Percentiles rank a stretch among this genome's conserved stretches.
These are phyloP conservation scores for Morus bassanus DNA, from an alignment of 2,797 vertebrate genomes.

Conservation along the genomic window DNA sequence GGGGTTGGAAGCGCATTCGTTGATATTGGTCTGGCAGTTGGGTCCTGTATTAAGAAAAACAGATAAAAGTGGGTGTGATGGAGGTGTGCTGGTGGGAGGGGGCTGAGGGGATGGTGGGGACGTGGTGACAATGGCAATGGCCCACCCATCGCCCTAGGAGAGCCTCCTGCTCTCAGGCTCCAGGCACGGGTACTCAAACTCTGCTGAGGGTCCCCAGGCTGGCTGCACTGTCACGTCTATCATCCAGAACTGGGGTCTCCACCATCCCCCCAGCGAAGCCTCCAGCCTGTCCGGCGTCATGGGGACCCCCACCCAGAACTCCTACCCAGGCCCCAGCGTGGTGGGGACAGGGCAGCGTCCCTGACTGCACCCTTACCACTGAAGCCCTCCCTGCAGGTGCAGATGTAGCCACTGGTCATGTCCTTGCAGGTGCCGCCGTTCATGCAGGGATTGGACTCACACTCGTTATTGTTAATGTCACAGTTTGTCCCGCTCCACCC, in stretches of 20 bases:
- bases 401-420: conserved; percentile 94
- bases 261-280: not conserved
- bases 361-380: conserved; percentile 80
- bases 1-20: conserved; percentile 95
- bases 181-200: fast-evolving
- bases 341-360: fast-evolving
- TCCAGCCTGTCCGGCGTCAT: not conserved
- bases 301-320: not conserved
- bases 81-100: not conserved
- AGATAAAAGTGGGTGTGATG: not conserved
- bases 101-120: not conserved
- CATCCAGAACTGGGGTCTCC: not conserved
- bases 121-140: fast-evolving
- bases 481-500: conserved; percentile 96
- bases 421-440: conserved; percentile 94
- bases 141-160: not conserved
- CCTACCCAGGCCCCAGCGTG: fast-evolving
- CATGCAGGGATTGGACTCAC: conserved; percentile 93
- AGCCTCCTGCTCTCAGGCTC: not conserved
- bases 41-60: conserved; percentile 76
- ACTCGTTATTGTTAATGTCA: conserved; percentile 94
- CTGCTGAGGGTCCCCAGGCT: not conserved
- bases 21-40: conserved; percentile 97
- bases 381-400: conserved; percentile 91
- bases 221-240: not conserved